These are phyloP conservation scores for Laothoe populi DNA, from an alignment of 2,888 invertebrate genomes.

Conservation along the genomic window DNA sequence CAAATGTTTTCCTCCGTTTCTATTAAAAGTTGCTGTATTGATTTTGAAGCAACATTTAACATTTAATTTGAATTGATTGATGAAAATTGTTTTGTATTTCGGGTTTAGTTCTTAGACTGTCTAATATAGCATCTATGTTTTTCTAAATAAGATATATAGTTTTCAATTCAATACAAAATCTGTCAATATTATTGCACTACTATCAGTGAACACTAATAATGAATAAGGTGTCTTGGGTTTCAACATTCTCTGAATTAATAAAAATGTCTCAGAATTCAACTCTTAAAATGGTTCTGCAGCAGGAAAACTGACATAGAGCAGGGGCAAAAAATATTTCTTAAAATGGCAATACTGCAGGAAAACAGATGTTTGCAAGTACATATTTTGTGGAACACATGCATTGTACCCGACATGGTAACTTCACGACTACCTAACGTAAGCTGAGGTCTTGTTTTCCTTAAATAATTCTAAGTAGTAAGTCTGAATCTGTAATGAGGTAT, in stretches of 20 bases:
- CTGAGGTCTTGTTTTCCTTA: slow-evolving; percentile 14
- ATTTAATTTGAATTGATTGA: background rate
- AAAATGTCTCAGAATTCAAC: background rate
- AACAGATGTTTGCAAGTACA: background rate
- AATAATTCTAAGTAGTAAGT: background rate
- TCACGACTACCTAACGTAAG: slow-evolving; percentile 8
- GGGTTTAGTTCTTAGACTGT: no score
- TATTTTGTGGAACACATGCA: slow-evolving; percentile 2
- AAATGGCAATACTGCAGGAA: slow-evolving; percentile 7
- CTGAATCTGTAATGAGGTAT: background rate
- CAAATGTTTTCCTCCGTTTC: slow-evolving; percentile 24
- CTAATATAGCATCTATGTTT: no score
- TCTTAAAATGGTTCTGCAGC: background rate
- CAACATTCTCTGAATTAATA: background rate
- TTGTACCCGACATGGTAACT: slow-evolving; percentile 21
- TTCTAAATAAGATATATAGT: no score
- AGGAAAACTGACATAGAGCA: background rate
- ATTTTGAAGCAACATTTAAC: background rate
- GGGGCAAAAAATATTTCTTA: background rate
- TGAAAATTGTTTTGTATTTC: background rate
- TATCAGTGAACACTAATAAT: no score
- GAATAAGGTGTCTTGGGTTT: no score
- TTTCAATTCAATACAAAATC: no score
- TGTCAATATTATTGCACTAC: no score
- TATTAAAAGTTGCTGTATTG: background rate